phyloP scores from a whole-genome alignment of 2,113 vertebrate genomes.

The Orycteropus afer region DNA sequence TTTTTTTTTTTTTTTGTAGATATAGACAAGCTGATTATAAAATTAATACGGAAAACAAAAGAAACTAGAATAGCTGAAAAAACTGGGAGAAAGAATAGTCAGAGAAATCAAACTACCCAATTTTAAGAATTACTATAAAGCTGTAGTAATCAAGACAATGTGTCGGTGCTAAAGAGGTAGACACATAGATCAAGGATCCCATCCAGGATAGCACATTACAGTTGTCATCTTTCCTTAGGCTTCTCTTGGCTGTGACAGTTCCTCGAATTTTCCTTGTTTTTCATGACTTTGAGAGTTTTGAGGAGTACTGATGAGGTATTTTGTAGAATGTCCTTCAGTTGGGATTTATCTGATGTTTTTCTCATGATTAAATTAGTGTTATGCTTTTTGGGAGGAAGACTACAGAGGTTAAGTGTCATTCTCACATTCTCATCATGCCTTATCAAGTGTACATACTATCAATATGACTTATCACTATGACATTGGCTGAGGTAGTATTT shows the following conservation, averaged over 20 bases:
- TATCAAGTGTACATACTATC: not conserved
- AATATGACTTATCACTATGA: not conserved
- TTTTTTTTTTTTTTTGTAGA: conserved; percentile 4
- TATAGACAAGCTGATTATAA: not conserved
- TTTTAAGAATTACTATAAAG: not conserved
- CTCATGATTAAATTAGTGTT: not conserved
- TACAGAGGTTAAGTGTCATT: not conserved
- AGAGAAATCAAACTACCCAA: not conserved
- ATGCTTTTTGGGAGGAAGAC: not conserved
- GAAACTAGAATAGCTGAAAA: not conserved
- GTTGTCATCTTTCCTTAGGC: not conserved
- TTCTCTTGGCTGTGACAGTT: not conserved
- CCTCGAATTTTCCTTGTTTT: not conserved
- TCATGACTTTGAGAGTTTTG: not conserved
- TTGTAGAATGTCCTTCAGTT: not conserved
- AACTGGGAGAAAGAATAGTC: not conserved
- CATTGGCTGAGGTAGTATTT: not conserved
- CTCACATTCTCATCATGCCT: too few species aligned
- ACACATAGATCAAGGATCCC: not conserved
- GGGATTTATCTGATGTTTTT: not conserved
- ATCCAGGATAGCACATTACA: not conserved
- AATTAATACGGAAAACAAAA: not conserved
- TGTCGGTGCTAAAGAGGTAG: not conserved
- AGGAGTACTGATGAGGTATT: not conserved
- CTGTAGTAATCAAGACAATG: not conserved